These are phyloP conservation scores for Camponotus fellah DNA, from an alignment of 2,888 invertebrate species.

Conservation along the genomic window DNA sequence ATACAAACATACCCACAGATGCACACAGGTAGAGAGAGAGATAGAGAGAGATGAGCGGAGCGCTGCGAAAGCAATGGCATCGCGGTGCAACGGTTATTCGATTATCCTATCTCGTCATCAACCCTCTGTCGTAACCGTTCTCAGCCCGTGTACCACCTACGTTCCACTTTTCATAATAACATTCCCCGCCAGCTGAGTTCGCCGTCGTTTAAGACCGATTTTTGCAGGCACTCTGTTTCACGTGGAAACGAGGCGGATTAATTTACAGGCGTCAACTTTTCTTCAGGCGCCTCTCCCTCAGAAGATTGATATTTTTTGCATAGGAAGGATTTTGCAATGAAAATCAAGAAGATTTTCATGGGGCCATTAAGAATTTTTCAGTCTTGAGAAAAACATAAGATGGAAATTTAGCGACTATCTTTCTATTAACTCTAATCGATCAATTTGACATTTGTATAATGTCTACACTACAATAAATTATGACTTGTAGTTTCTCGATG, in stretches of 20 bases:
- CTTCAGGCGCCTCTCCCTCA: neutral
- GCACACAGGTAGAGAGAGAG: constrained; percentile 17
- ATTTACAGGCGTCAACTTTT: constrained; percentile 28
- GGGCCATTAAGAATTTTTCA: neutral
- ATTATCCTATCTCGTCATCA: constrained; percentile 77
- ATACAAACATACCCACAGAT: constrained; percentile 29
- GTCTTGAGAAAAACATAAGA: neutral
- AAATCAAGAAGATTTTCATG: neutral
- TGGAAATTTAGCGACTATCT: constrained; percentile 5
- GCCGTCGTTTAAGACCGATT: constrained; percentile 45
- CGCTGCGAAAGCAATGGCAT: constrained; percentile 50
- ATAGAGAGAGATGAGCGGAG: constrained; percentile 37
- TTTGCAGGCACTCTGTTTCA: constrained; percentile 25
- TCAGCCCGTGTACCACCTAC: constrained; percentile 45
- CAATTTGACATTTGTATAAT: constrained; percentile 4
- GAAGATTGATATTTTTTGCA: constrained; percentile 14
- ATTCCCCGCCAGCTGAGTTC: constrained; percentile 36
- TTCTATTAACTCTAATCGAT: constrained; percentile 1
- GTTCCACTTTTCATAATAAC: constrained; percentile 65
- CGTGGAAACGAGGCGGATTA: constrained; percentile 26
- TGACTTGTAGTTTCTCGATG: neutral
- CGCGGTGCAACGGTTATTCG: constrained; percentile 75
- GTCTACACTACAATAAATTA: neutral
- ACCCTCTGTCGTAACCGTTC: constrained; percentile 69
- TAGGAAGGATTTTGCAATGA: neutral